Conservation (phyloP, 2,797 vertebrate genomes). For the Natrix natrix region DNA sequence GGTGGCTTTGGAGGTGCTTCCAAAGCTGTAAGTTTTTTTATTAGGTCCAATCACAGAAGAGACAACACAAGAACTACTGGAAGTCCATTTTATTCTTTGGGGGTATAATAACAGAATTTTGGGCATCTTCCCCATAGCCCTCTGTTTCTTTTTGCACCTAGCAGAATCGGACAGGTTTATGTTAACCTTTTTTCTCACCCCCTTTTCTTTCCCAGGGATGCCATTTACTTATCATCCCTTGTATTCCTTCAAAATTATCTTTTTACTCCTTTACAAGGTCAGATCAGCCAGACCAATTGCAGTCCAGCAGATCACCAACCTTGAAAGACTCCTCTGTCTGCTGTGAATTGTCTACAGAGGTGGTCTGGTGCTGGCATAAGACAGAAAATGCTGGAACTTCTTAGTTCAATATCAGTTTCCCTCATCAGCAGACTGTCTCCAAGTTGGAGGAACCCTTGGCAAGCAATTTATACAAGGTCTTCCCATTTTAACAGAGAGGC, state of each 20-base stretch:
- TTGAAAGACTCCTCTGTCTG: not conserved
- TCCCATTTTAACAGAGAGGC: not conserved
- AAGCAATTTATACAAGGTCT: not conserved
- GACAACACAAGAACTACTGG: not conserved
- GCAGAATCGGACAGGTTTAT: not conserved
- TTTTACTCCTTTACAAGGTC: not conserved
- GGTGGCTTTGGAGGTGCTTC: not conserved
- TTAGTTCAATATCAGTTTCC: not conserved
- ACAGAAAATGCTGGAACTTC: not conserved
- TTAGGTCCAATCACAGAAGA: not conserved
- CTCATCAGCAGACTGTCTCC: not conserved
- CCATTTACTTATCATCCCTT: not conserved
- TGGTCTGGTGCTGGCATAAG: not conserved
- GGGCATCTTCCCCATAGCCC: not conserved
- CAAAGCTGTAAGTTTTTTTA: not conserved
- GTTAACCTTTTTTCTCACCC: not conserved
- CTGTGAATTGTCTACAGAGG: not conserved
- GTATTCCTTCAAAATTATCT: not conserved
- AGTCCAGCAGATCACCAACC: not conserved
- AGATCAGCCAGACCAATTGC: not conserved
- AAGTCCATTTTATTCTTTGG: not conserved
- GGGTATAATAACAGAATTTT: not conserved
- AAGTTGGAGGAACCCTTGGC: not conserved
- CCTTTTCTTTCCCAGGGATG: not conserved
- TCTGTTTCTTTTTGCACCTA: not conserved